Conservation (phyloP, 1,140 invertebrate genomes). For the Caenorhabditis elegans region WBcel235 BX284602.5:10837001-10837500, state of each 20-base stretch:
- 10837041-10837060: neutral
- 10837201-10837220: neutral
- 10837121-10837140: neutral
- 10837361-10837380: neutral
- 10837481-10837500: neutral
- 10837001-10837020: neutral
- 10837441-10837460: too few species aligned
- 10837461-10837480: neutral
- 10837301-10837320: neutral
- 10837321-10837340: neutral
- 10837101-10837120: neutral
- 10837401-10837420: too few species aligned
- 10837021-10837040: neutral
- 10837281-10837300: constrained; percentile 37
- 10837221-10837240: neutral
- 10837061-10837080: neutral
- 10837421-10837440: too few species aligned
- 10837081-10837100: too few species aligned
- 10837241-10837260: neutral
- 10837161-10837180: neutral
- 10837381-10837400: neutral
- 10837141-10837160: neutral
- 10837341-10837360: neutral
- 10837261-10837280: constrained; percentile 35
- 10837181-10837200: neutral